phyloP scores from a whole-genome alignment of 2,797 vertebrate genomes.

The Scyliorhinus canicula region DNA sequence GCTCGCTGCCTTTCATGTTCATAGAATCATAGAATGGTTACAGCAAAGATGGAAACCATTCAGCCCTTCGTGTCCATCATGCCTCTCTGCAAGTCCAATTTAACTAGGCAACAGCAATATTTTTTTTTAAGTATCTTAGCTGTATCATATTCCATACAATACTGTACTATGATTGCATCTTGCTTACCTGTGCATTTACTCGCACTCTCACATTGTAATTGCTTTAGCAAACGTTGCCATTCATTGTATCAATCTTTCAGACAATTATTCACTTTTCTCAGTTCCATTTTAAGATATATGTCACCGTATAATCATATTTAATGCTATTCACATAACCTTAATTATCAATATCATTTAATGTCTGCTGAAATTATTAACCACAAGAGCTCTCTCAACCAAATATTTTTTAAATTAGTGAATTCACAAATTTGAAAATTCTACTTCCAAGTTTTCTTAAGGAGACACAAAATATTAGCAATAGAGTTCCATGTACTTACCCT shows the following conservation, averaged over 20 bases:
- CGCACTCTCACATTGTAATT: not conserved
- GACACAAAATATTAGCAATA: not conserved
- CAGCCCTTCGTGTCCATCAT: not conserved
- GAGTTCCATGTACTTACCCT: no score
- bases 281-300: not conserved
- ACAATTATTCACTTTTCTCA: not conserved
- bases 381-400: not conserved
- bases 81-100: not conserved
- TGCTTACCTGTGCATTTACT: not conserved
- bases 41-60: not conserved
- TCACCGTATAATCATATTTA: slow-evolving; percentile 10
- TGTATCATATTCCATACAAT: not conserved
- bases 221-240: not conserved
- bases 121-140: not conserved
- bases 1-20: not conserved
- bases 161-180: not conserved
- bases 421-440: not conserved
- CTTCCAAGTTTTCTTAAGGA: not conserved
- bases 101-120: not conserved
- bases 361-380: not conserved
- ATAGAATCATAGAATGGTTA: not conserved
- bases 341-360: not conserved
- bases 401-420: not conserved
- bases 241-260: not conserved
- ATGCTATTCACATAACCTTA: not conserved